These are phyloP conservation scores for Macrosoma leucophasiata DNA, from an alignment of 2,888 invertebrate species.

Conservation along the genomic window DNA sequence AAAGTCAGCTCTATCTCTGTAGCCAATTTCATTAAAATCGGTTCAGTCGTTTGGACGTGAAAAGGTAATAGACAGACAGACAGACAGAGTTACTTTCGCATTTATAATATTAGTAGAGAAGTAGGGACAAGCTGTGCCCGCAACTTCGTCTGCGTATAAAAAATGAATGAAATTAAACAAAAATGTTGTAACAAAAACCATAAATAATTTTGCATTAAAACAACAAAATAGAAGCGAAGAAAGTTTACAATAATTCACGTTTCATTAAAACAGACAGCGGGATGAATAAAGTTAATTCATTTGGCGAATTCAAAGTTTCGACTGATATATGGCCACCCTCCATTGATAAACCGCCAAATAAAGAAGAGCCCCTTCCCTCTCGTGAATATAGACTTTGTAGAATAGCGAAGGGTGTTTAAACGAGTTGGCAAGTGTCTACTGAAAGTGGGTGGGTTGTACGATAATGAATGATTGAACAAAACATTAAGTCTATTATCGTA, in stretches of 20 bases:
- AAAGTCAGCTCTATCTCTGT: no score
- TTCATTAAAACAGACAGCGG: constrained; percentile 56
- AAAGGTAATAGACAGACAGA: no score
- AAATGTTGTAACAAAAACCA: no score
- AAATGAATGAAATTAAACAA: no score
- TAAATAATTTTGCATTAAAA: no score
- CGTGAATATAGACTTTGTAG: constrained; percentile 33
- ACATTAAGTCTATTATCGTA: constrained; percentile 70
- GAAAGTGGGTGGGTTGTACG: constrained; percentile 43
- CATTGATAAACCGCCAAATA: constrained; percentile 25
- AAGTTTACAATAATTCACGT: constrained; percentile 42
- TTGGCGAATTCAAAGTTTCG: constrained; percentile 53
- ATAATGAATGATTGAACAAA: constrained; percentile 72
- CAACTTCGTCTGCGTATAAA: no score
- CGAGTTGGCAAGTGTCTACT: constrained; percentile 43
- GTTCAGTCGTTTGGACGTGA: no score
- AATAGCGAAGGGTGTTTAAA: constrained; percentile 41
- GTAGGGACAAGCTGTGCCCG: no score
- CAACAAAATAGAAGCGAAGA: no score
- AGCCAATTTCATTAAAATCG: no score
- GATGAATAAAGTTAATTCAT: constrained; percentile 59
- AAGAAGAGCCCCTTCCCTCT: constrained; percentile 32
- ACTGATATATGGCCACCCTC: constrained; percentile 57
- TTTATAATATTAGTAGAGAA: no score
- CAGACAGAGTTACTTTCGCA: no score